Base-by-base conservation (phyloP, 2,888 invertebrate species). In the Cephus pygmeus region DNA sequence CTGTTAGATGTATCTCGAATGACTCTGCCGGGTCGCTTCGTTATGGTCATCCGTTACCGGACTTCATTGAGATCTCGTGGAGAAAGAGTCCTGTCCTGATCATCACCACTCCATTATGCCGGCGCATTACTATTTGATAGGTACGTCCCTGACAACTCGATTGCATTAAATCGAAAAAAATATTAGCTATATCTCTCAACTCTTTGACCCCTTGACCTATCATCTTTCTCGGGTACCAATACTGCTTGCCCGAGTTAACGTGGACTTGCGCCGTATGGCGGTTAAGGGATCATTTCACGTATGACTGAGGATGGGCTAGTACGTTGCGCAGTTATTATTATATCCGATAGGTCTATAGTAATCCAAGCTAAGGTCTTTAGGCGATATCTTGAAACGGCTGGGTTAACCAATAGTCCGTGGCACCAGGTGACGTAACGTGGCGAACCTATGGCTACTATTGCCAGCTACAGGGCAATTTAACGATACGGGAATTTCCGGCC, bases 1-100 rank as follows among this genome's bases (percentile, higher is more conserved):
- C 31, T 71, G 71, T 30, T 31, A 71, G 71, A 34, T 71, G 9
- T 56, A 71, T 34, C 71, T 71, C 33, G 71, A 71, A 71, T 71
- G 71, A n/a, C 12, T 34, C 34, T 71, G 71, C 40, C 40, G 56
- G 23, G 23, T 56, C 23, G 56, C 56, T 9, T 56, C 56, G 23
- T 56, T 56, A 56, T 9, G 56, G 23, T 56, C 56, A 23, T 56
- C 56, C 6, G 9, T 56, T 56, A 56, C 2, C 56, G 6, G 56
- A 9, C 56, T 1, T 9, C 33, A 69, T 34, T 34, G 31, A 75
- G 35, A 31, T 40, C 33, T 69, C 34, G 23, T 31, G 56, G 15
- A 15, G 31, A 31, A n/a, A 68, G 68, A 69, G 4, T 23, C n/a
- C 36, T 36, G 35, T 35, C n/a, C 9, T 0, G 2, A 30, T 12